Evolutionary conservation across 2,797 vertebrate species (phyloP).

Genomic region (Eurystomus glaucurus): DNA sequence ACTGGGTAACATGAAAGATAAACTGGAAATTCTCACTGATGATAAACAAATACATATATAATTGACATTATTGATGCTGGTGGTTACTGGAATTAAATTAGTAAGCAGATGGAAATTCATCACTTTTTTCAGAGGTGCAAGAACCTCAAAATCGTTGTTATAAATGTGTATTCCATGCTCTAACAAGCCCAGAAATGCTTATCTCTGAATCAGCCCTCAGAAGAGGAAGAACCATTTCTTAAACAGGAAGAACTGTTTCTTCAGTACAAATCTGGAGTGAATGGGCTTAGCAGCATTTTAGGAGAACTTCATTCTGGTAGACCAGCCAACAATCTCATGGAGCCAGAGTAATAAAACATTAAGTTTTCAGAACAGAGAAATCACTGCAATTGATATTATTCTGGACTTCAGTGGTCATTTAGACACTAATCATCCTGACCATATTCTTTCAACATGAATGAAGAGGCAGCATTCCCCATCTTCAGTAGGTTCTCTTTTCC

Average conservation of each 20-base stretch:
- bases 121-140: background rate
- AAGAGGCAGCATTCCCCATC: background rate
- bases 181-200: background rate
- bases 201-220: background rate
- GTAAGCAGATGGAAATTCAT: background rate
- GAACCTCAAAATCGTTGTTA: background rate
- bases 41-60: background rate
- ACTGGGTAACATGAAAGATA: background rate
- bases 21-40: background rate
- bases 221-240: background rate
- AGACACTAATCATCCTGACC: background rate
- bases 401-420: background rate
- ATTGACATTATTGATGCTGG: background rate
- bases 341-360: background rate
- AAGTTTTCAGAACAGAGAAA: background rate
- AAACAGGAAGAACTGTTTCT: background rate
- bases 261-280: background rate
- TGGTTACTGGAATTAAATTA: background rate
- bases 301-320: background rate
- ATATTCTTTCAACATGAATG: background rate
- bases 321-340: rapidly evolving
- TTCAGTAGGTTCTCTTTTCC: background rate
- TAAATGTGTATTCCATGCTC: background rate
- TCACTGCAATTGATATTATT: background rate
- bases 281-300: rapidly evolving